Conservation (phyloP, 2,888 invertebrate genomes). For the Leuctra nigra region DNA sequence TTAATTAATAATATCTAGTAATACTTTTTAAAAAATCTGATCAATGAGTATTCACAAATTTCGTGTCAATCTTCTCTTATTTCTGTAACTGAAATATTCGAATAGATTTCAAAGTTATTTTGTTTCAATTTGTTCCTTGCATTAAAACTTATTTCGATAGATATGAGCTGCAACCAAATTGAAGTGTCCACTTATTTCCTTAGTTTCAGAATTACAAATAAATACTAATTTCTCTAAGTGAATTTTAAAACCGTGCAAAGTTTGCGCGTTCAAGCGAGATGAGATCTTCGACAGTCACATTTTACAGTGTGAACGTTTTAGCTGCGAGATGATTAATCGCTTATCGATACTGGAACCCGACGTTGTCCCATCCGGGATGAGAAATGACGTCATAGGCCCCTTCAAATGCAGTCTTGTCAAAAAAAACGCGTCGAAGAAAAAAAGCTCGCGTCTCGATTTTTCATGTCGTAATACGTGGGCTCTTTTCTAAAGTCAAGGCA, state of each 20-base stretch:
- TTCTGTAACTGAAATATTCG: too few relatives aligned
- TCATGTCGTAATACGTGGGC: not conserved
- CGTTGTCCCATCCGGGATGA: constrained; percentile 8
- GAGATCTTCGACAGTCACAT: not conserved
- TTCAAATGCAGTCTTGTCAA: constrained; percentile 15
- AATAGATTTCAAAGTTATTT: too few relatives aligned
- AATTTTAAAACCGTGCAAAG: not conserved
- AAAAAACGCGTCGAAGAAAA: not conserved
- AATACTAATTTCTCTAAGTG: not conserved
- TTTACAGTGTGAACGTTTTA: not conserved
- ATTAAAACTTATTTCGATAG: too few relatives aligned
- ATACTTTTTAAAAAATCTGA: too few relatives aligned
- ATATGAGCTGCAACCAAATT: too few relatives aligned
- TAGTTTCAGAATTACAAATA: not conserved
- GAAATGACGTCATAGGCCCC: constrained; percentile 10
- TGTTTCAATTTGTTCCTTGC: too few relatives aligned
- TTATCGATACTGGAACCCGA: constrained; percentile 5
- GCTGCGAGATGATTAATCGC: constrained; percentile 11
- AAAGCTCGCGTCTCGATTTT: not conserved
- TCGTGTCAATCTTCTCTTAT: too few relatives aligned
- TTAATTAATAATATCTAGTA: too few relatives aligned
- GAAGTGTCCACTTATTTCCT: not conserved
- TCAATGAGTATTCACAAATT: too few relatives aligned
- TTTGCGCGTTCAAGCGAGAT: not conserved
- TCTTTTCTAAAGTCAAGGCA: constrained; percentile 4